Evolutionary conservation across 1,140 invertebrate species (phyloP).

Genomic region (Magallana gigas): DNA sequence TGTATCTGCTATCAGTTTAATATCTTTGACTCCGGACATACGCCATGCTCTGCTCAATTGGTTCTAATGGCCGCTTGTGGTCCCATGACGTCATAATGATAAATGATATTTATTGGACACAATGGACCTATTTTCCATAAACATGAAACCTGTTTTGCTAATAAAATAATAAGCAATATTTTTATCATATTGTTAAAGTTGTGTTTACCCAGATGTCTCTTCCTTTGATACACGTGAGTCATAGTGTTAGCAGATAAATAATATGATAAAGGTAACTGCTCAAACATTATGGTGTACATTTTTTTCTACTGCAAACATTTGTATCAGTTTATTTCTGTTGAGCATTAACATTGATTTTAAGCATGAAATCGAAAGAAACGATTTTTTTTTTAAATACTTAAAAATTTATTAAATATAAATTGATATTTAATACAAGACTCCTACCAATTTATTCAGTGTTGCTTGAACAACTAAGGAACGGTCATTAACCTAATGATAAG

Average conservation of each 20-base stretch:
- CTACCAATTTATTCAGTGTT: no score
- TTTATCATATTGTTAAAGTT: conserved; percentile 18
- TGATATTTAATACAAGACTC: no score
- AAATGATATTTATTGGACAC: conserved; percentile 26
- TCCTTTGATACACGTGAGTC: not conserved
- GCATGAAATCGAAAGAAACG: no score
- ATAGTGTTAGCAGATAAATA: not conserved
- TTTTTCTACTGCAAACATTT: no score
- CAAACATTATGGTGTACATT: no score
- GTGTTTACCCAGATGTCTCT: conserved; percentile 1
- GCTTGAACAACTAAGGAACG: no score
- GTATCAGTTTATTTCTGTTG: no score
- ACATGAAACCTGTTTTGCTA: conserved; percentile 34
- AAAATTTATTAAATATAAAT: no score
- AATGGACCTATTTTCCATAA: conserved; percentile 26
- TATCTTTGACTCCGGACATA: conserved; percentile 31
- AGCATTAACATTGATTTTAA: no score
- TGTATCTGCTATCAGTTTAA: conserved; percentile 30
- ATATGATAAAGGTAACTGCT: no score
- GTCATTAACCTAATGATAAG: no score
- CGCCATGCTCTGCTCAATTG: conserved; percentile 4
- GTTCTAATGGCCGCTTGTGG: conserved; percentile 11
- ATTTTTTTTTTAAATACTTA: no score
- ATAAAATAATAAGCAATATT: conserved; percentile 23
- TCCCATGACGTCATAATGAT: conserved; percentile 35